phyloP scores from a whole-genome alignment of 2,797 vertebrate species.

The Acipenser transmontanus region DNA sequence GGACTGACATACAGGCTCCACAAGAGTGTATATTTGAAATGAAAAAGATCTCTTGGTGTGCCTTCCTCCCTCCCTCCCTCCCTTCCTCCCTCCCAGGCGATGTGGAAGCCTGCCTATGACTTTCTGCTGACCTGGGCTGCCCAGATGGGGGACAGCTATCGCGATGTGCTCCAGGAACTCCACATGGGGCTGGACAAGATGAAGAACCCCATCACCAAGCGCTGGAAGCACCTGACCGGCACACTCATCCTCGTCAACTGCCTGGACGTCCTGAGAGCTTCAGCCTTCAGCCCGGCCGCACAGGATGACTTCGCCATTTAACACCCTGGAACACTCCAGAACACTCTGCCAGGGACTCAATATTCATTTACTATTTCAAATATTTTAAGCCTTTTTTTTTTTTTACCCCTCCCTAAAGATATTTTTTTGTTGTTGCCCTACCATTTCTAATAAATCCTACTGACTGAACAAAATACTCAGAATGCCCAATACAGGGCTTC shows the following conservation, averaged over 20 bases:
- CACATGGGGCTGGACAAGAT: conserved; percentile 88
- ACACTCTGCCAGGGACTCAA: not conserved
- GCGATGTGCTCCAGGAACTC: conserved; percentile 92
- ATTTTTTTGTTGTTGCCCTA: not conserved
- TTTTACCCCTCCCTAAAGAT: not conserved
- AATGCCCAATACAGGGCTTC: no score
- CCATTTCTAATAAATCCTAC: not conserved
- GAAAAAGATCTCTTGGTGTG: not conserved
- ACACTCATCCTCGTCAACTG: conserved; percentile 88
- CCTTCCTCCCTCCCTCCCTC: not conserved
- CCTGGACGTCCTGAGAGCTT: conserved; percentile 76
- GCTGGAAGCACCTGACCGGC: conserved; percentile 93
- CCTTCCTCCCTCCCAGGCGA: conserved; percentile 60
- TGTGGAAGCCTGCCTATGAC: conserved; percentile 97
- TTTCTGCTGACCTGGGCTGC: conserved; percentile 92
- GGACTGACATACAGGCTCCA: no score
- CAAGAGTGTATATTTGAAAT: no score
- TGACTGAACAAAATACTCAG: no score
- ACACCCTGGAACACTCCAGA: conserved; percentile 21
- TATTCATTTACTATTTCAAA: no score
- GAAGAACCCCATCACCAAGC: conserved; percentile 91
- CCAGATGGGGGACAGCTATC: conserved; percentile 90
- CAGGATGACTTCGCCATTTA: conserved; percentile 83
- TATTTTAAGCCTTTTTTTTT: not conserved
- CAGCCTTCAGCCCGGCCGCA: conserved; percentile 78